Evolutionary conservation across 1,140 invertebrate species (phyloP).

Genomic region (Saccostrea echinata): DNA sequence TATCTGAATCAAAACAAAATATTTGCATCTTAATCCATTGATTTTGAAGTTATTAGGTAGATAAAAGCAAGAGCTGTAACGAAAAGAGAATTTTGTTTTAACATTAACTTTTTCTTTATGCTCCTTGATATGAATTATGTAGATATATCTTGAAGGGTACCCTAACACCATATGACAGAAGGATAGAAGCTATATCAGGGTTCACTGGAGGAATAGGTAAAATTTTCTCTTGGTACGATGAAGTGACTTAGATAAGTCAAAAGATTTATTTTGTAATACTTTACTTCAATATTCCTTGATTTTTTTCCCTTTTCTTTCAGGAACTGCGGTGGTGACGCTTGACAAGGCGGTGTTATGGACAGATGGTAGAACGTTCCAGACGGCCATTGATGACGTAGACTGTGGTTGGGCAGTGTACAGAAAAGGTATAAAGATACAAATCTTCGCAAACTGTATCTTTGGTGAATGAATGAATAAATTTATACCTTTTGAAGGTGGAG

Average conservation of each 20-base stretch:
- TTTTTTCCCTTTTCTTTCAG: background rate
- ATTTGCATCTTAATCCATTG: too few species aligned
- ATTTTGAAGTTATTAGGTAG: too few species aligned
- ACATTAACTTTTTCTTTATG: too few species aligned
- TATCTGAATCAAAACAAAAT: too few species aligned
- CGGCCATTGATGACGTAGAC: slow-evolving; percentile 7
- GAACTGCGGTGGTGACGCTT: background rate
- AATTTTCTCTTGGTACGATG: background rate
- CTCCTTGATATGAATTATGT: too few species aligned
- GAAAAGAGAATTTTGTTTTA: too few species aligned
- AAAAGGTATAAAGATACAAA: background rate
- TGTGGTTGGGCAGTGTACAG: slow-evolving; percentile 16
- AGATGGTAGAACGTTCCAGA: slow-evolving; percentile 2
- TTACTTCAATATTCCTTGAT: too few species aligned
- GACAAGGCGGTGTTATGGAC: background rate
- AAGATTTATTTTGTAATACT: background rate
- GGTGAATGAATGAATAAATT: too few species aligned
- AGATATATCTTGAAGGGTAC: background rate
- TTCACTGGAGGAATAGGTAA: slow-evolving; percentile 9
- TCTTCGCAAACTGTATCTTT: too few species aligned
- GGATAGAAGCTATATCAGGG: background rate
- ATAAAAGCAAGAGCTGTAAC: too few species aligned
- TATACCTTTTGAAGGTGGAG: background rate
- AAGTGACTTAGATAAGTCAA: background rate
- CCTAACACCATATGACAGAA: background rate